phyloP scores from a whole-genome alignment of 2,113 vertebrate species.

The Nycticryphes semicollaris region DNA sequence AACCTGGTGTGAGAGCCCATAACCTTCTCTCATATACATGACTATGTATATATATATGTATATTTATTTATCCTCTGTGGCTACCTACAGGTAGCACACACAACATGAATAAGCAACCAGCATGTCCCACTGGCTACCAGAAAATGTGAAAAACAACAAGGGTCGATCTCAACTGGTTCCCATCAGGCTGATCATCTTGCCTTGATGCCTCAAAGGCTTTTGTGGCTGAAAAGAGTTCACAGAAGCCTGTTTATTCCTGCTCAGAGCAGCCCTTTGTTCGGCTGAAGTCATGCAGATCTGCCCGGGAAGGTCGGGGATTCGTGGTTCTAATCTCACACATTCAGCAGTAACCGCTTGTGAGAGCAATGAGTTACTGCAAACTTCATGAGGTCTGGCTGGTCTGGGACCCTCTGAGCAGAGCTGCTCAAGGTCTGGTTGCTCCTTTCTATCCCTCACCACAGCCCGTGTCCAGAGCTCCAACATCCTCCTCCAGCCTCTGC shows the following conservation, averaged over 20 bases:
- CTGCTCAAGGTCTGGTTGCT: neutral
- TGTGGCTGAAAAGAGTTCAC: neutral
- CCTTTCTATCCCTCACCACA: neutral
- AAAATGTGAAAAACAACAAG: neutral
- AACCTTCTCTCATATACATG: neutral
- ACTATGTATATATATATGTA: neutral
- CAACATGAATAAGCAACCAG: neutral
- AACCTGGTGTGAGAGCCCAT: neutral
- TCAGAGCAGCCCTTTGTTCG: neutral
- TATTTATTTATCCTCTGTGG: neutral
- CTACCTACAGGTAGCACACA: neutral
- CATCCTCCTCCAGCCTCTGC: neutral
- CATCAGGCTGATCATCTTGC: neutral
- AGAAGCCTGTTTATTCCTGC: constrained; percentile 5
- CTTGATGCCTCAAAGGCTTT: neutral
- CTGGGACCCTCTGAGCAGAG: neutral
- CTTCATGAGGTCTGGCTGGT: neutral
- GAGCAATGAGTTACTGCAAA: neutral
- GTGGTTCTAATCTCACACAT: neutral
- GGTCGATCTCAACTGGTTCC: neutral
- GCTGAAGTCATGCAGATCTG: constrained; percentile 41
- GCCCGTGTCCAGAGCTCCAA: neutral
- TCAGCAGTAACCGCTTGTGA: neutral
- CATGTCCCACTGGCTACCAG: neutral
- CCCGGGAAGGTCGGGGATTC: neutral